A percentile compares a stretch with the other conserved stretches of the same genome.
Evolutionary conservation across 2,797 vertebrate species (phyloP).

Genomic region (Momotus momota): DNA sequence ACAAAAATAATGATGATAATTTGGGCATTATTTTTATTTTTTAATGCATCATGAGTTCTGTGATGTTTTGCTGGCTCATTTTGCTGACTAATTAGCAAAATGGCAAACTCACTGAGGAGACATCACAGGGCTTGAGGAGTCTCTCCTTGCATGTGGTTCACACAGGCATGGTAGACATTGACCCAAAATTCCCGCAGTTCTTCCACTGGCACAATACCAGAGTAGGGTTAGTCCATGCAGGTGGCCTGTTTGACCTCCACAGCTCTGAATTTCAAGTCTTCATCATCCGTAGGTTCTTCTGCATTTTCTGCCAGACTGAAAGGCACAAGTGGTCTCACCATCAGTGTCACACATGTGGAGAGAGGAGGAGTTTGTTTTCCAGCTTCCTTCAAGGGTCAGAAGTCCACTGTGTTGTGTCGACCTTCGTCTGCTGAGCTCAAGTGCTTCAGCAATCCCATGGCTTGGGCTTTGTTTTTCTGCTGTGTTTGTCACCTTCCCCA

Average conservation of each 20-base stretch:
- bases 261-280: neutral
- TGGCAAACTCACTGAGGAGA: neutral
- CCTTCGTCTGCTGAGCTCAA: neutral
- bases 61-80: neutral
- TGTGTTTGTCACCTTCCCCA: neutral
- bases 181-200: neutral
- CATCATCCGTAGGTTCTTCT: neutral
- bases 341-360: neutral
- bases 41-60: neutral
- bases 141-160: neutral
- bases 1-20: neutral
- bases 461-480: neutral
- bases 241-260: fast-evolving
- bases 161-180: neutral
- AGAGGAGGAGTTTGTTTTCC: neutral
- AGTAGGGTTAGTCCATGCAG: neutral
- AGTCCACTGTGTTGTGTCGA: neutral
- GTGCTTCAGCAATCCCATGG: neutral
- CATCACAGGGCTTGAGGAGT: neutral
- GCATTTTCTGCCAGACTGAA: neutral
- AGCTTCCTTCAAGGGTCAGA: neutral
- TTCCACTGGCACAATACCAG: neutral
- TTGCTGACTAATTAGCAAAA: neutral
- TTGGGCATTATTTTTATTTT: neutral
- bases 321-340: neutral